Conservation (phyloP, 2,797 vertebrate genomes). For the Chrysocyon brachyurus region DNA sequence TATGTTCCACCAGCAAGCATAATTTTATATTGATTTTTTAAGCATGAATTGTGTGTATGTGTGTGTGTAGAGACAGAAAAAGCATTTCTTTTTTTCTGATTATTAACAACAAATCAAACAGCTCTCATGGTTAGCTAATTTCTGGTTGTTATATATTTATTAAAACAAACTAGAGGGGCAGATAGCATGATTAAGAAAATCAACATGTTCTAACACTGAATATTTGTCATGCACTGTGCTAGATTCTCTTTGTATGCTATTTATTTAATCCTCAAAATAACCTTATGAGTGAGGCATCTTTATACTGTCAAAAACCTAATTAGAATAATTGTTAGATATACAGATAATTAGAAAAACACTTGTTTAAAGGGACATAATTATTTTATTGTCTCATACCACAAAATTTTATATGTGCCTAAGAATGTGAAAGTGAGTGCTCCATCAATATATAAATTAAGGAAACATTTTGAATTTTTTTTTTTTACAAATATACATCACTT, state of each 20-base stretch:
- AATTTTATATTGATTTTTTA: constrained; percentile 19
- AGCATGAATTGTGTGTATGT: background rate
- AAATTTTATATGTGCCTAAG: background rate
- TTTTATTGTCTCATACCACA: background rate
- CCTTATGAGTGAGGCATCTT: background rate
- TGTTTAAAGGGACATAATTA: background rate
- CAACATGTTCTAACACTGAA: background rate
- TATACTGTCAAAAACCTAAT: constrained; percentile 10
- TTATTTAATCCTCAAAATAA: constrained; percentile 43
- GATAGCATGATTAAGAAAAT: background rate
- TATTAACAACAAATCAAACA: constrained; percentile 27
- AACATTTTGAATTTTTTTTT: background rate
- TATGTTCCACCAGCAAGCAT: background rate
- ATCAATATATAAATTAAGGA: background rate
- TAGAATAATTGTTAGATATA: constrained; percentile 15
- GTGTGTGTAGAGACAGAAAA: background rate
- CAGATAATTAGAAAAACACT: background rate
- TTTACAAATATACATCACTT: background rate
- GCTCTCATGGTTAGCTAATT: background rate
- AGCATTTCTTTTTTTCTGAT: background rate
- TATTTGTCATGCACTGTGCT: background rate
- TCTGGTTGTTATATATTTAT: background rate
- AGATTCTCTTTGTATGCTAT: background rate
- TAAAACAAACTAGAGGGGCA: background rate
- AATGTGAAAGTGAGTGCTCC: background rate